Evolutionary conservation across 2,797 vertebrate genomes (phyloP).

Genomic region (Lindbergichthys nudifrons): DNA sequence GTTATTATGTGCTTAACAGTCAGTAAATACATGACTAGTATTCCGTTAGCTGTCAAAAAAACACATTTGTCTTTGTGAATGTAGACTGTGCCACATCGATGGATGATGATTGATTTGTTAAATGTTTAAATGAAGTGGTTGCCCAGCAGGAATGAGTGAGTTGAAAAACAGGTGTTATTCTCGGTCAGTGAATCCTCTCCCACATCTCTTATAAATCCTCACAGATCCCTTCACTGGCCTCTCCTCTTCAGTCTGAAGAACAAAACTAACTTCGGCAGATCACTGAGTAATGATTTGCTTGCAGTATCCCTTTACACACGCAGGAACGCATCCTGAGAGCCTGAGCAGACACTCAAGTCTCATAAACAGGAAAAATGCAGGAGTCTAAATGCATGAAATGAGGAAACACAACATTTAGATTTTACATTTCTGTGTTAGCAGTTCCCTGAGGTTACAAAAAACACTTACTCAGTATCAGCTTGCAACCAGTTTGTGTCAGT

Average conservation of each 20-base stretch:
- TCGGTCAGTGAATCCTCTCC: constrained; percentile 15
- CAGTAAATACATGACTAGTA: not conserved
- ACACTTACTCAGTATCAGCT: too few relatives aligned
- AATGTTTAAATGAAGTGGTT: constrained; percentile 7
- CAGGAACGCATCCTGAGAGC: too few relatives aligned
- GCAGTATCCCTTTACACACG: constrained; percentile 12
- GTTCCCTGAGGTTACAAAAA: too few relatives aligned
- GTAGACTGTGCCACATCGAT: not conserved
- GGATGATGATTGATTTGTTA: not conserved
- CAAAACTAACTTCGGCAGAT: constrained; percentile 39
- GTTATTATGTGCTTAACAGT: too few relatives aligned
- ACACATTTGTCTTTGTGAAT: not conserved
- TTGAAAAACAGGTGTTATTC: constrained; percentile 24
- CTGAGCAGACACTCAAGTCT: too few relatives aligned
- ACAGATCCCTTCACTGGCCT: constrained; percentile 33
- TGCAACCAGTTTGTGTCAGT: too few relatives aligned
- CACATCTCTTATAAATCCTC: constrained; percentile 34
- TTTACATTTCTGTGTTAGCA: too few relatives aligned
- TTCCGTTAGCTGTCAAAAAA: not conserved
- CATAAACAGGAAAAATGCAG: too few relatives aligned
- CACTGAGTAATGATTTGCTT: constrained; percentile 23
- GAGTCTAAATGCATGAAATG: too few relatives aligned
- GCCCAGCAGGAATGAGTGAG: not conserved
- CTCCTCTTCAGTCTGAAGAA: constrained; percentile 34
- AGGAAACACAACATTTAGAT: too few relatives aligned